Conservation (phyloP, 2,888 invertebrate species). For the Andrena praecox region DNA sequence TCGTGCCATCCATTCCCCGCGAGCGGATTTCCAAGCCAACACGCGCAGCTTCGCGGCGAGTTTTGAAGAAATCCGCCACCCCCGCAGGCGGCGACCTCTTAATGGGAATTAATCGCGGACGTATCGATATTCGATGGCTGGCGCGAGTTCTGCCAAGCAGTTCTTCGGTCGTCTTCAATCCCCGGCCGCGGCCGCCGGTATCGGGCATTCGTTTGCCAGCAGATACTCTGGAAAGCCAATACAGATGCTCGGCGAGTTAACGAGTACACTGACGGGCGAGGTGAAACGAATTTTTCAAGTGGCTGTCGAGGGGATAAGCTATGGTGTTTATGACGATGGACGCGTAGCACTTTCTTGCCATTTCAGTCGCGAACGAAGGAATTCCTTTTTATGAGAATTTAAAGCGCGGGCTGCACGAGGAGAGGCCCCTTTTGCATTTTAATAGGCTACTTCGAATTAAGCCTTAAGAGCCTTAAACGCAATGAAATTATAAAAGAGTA, state of each 20-base stretch:
- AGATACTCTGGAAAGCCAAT: not conserved
- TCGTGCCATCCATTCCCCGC: not conserved
- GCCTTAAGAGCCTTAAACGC: no score
- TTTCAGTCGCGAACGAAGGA: no score
- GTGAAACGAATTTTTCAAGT: no score
- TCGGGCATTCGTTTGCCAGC: not conserved
- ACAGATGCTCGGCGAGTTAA: not conserved
- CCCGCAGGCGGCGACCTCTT: not conserved
- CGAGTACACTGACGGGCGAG: not conserved
- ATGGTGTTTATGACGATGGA: no score
- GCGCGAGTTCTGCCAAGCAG: not conserved
- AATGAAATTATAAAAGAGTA: no score
- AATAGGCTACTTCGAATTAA: no score
- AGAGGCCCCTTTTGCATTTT: no score
- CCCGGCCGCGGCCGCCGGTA: not conserved
- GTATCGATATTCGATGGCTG: slow-evolving; percentile 49
- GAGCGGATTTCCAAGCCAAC: slow-evolving; percentile 10
- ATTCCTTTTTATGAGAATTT: no score
- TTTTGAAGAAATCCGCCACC: slow-evolving; percentile 18
- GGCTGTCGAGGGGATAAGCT: no score
- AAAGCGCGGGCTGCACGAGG: no score
- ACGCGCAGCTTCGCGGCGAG: not conserved
- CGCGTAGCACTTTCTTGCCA: no score
- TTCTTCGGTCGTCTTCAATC: not conserved
- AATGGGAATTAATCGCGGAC: slow-evolving; percentile 37